Evolutionary conservation across 2,797 vertebrate genomes (phyloP), one percentile per base, ranked within the genome.

Genomic region (Nyctibius grandis): DNA sequence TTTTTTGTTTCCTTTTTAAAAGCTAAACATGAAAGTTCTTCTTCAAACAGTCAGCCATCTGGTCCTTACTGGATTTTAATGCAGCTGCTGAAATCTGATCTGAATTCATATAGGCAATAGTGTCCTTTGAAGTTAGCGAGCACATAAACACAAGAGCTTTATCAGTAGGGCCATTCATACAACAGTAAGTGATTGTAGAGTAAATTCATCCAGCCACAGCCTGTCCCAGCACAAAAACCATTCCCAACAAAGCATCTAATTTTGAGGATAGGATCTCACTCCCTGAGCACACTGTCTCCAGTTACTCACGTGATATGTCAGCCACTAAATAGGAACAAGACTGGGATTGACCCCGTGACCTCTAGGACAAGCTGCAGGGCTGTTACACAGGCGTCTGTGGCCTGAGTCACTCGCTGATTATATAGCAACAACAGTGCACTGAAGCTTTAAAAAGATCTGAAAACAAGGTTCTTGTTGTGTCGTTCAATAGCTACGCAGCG

Each of bases 11-110:
- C 5, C 21, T 53, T 75, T 88, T 91, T 64, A 76, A 91, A 94
- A 74, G 57, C 85, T 94, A 96, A 96, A 92, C 88, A 93, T 89
- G 48, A 97, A 96, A 93, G 77, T 85, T 79, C 76, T 93, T 96
- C 96, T 97, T 93, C 82, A 97, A 97, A 94, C 82, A 97, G 74
- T 23, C 76, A 96, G 92, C 96, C 91, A 97, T 93, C 90, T 97
- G 94, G 94, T 74, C 78, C 91, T 94, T 74, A 36, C 88, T 96
- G 78, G 93, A 83, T 93, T 91, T 87, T 82, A 95, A 69, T 80
- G 76, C 82, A 92, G 77, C 42, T 79, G 57, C 94, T 82, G 97
- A 89, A 95, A 87, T 94, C 92, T 96, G 97, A 96, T 96, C 94
- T 96, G 79, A 94, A 94, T 93, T 96, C 90, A 88, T 95, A 88